These are phyloP conservation scores for Podarcis siculus DNA, from an alignment of 2,797 vertebrate species.

Conservation along the genomic window DNA sequence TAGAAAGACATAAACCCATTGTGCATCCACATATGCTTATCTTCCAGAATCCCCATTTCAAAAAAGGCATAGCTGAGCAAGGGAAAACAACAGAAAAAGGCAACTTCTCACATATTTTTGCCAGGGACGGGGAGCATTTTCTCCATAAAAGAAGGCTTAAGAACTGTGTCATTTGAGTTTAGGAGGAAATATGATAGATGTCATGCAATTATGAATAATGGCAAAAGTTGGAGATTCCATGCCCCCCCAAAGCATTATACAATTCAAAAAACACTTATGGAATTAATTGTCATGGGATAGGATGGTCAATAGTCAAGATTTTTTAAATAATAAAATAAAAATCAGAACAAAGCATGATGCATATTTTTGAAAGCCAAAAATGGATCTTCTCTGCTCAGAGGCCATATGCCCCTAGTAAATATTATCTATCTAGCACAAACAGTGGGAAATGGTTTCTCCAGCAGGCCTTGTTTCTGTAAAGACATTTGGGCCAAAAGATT, in stretches of 20 bases:
- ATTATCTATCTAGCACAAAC: neutral
- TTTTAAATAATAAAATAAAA: neutral
- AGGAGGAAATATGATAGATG: neutral
- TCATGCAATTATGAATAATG: neutral
- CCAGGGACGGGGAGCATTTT: neutral
- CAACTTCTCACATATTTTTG: neutral
- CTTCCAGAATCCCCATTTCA: neutral
- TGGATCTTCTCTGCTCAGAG: neutral
- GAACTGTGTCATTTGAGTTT: neutral
- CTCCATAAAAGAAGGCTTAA: neutral
- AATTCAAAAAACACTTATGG: neutral
- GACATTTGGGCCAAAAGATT: too few relatives aligned
- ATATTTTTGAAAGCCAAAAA: neutral
- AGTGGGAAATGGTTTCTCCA: neutral
- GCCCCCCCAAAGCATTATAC: neutral
- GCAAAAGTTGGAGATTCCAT: neutral
- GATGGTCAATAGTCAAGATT: neutral
- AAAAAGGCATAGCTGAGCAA: neutral
- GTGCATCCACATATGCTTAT: neutral
- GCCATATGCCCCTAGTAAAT: neutral
- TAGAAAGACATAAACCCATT: neutral
- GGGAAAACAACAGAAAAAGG: neutral
- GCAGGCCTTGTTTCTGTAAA: neutral
- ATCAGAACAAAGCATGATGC: neutral
- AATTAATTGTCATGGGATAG: neutral